Evolutionary conservation across 35 echinoderm and acorn worm genomes (phyloP), one percentile per base, ranked within the genome.

Genomic region (Nesometra sesokonis): DNA sequence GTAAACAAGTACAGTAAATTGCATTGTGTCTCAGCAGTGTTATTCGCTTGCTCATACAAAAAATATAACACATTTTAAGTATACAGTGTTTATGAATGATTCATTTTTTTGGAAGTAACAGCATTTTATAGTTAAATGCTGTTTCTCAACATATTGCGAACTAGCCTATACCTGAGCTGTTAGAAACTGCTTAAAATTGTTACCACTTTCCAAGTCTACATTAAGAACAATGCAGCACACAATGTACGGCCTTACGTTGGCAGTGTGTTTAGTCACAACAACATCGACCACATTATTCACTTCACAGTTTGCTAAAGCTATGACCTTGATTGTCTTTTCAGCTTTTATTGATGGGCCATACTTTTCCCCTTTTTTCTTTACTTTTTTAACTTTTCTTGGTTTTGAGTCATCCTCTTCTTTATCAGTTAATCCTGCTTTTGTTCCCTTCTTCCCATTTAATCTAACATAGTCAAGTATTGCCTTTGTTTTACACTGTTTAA

Each of bases 161-260:
- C 5, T 4, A 43, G 15, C 15, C 15, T 15, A 43, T 83, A 94
- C 92, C 92, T 99, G 96, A 36, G 90, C 79, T 47, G 88, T 83
- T 31, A 99, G 94, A 82, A 99, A 99, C 86, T 93, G 34, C 35
- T 99, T 99, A 85, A 92, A 94, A 29, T 76, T 38, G 9, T 46
- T 90, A 5, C 90, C 96, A 13, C 87, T 36, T 21, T 87, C 80
- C 31, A 99, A 46, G 79, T 91, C 78, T 37, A 94, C 80, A 80
- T 99, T 79, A 37, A 81, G 87, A 35, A 99, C 90, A 17, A 94
- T 82, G 52, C 96, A 99, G 76, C 96, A 99, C 5, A 93, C 93
- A 82, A 94, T 94, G 77, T 87, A 99, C 0, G 96, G 90, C 27
- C 96, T 77, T 32, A 99, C 88, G 43, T 40, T 39, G 13, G 40